phyloP scores from a whole-genome alignment of 2,888 invertebrate genomes.

The Tetheella fluctuosa region DNA sequence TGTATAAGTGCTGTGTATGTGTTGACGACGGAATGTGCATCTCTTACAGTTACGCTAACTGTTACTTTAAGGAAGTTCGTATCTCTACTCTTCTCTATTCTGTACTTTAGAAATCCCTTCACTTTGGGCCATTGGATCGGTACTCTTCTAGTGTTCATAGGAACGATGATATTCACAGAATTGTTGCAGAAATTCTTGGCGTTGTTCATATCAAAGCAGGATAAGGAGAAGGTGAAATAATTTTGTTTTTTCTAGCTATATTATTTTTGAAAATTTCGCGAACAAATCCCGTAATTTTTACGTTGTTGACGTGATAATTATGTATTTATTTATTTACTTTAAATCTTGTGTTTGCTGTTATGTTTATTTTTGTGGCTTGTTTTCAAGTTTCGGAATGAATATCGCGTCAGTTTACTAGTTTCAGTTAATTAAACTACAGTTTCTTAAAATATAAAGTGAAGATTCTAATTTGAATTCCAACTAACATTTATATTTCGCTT shows the following conservation, averaged over 20 bases:
- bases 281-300: not conserved
- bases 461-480: not conserved
- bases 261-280: not conserved
- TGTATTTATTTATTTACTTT: not conserved
- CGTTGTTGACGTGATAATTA: not conserved
- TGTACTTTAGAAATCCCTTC: slow-evolving; percentile 97
- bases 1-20: slow-evolving; percentile 98
- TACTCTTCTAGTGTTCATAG: slow-evolving; percentile 94
- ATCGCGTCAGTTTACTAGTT: not conserved
- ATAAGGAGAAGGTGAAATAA: slow-evolving; percentile 64
- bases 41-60: slow-evolving; percentile 97
- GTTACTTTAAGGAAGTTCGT: slow-evolving; percentile 98
- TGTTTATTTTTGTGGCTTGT: not conserved
- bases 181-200: slow-evolving; percentile 82
- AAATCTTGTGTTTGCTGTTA: not conserved
- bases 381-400: not conserved
- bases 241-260: slow-evolving; percentile 7
- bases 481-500: not conserved
- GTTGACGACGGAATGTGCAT: slow-evolving; percentile 96
- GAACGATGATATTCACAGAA: slow-evolving; percentile 97
- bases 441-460: not conserved
- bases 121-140: slow-evolving; percentile 96
- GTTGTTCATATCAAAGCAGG: slow-evolving; percentile 59
- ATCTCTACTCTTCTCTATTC: slow-evolving; percentile 96
- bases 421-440: no score